A percentile compares a stretch with the other conserved stretches of the same genome.
Evolutionary conservation across 2,113 vertebrate species (phyloP).

Genomic region (cattle (Bos taurus)): DNA sequence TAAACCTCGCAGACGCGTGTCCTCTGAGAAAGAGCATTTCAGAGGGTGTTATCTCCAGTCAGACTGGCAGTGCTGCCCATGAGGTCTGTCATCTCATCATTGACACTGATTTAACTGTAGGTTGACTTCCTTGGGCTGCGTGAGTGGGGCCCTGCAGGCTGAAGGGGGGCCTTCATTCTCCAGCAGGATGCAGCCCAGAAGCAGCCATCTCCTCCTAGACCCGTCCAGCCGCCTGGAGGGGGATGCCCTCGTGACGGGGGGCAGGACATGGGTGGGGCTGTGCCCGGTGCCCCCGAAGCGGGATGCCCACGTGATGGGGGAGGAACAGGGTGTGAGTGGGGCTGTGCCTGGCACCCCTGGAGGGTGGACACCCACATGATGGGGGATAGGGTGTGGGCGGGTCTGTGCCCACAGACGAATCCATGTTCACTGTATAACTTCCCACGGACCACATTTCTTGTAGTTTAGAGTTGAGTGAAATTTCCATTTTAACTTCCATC

Average conservation of each 20-base stretch:
- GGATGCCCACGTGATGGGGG: background rate
- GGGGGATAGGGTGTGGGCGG: accelerated
- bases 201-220: background rate
- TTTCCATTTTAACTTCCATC: background rate
- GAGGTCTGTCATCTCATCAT: accelerated
- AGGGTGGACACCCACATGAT: background rate
- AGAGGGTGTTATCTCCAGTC: accelerated
- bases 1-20: accelerated
- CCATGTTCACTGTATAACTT: accelerated
- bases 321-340: background rate
- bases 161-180: background rate
- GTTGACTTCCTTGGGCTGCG: background rate
- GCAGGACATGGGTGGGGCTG: accelerated
- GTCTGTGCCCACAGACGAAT: background rate
- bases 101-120: background rate
- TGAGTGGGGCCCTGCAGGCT: background rate
- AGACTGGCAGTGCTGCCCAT: accelerated
- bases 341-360: background rate
- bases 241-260: accelerated
- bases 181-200: background rate
- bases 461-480: background rate
- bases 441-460: background rate
- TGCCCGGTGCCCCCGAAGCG: background rate
- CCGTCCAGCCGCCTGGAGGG: accelerated
- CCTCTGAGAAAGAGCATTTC: background rate